Base-by-base conservation (phyloP, 2,888 invertebrate species). In the Sipha maydis region DNA sequence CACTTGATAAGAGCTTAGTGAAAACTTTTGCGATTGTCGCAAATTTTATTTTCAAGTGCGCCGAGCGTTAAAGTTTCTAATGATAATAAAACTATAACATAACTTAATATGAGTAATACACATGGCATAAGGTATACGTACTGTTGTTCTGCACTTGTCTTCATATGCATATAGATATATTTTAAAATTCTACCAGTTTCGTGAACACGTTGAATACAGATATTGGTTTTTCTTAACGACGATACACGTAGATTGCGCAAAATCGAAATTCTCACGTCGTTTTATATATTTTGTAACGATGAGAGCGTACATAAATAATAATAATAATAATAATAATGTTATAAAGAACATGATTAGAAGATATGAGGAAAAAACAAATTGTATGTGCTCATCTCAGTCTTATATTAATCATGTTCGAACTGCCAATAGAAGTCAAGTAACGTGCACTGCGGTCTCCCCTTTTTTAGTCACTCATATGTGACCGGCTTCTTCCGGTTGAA, bases 401-500 rank as follows among this genome's bases (percentile, higher is more conserved):
- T 69, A 61, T 69, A n/a, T 69, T 38, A 31, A 48, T 69, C 77
- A 77, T 77, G 85, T 85, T 77, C 48, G 31, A 85, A 67, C 31
- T 77, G 48, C 31, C 25, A 82, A 85, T 77, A 38, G 38, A 84
- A 76, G 61, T 84, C 28, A 21, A 84, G 56, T 28, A 76, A 41
- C n/a, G 14, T 11, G 34, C n/a, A 25, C 76, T 38, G 77, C 48
- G 31, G 76, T 77, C 85, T 73, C 86, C 86, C 86, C 80, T 80
- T 88, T 85, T 88, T 73, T 88, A 80, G 80, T 88, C 80, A 80
- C 80, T 88, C 86, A 28, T 38, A 80, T 61, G 86, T 88, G 80
- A 88, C 86, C 86, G 80, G 86, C 86, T 88, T 80, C 80, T 61
- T 88, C 86, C 86, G 79, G 80, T 80, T 61, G 75, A 73, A 75